Evolutionary conservation across 2,888 invertebrate genomes (phyloP).

Genomic region (Shargacucullia verbasci): DNA sequence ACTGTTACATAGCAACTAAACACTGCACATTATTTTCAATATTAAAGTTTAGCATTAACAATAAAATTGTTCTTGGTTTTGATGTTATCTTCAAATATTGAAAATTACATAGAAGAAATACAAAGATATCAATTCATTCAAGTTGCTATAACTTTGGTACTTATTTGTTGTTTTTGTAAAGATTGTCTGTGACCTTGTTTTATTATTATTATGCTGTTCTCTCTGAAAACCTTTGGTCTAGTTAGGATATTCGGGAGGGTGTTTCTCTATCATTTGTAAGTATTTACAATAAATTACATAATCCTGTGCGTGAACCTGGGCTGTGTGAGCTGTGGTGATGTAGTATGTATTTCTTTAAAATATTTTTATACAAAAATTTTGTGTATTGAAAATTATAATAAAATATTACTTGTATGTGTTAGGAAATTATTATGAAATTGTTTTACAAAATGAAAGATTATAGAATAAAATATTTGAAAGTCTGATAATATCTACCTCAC

Average conservation of each 20-base stretch:
- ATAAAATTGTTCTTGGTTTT: conserved; percentile 2
- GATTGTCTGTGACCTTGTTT: conserved; percentile 25
- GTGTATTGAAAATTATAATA: conserved; percentile 57
- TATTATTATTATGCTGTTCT: conserved; percentile 52
- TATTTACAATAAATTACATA: conserved; percentile 74
- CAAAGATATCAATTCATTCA: conserved; percentile 7
- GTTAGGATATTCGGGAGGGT: conserved; percentile 78
- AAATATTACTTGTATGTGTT: conserved; percentile 46
- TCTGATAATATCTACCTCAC: conserved; percentile 16
- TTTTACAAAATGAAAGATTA: conserved; percentile 15
- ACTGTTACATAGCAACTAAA: conserved; percentile 15
- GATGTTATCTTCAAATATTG: conserved; percentile 25
- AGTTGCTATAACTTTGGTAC: conserved; percentile 24
- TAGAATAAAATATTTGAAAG: conserved; percentile 10
- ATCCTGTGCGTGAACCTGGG: conserved; percentile 74
- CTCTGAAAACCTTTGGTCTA: conserved; percentile 51
- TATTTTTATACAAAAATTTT: conserved; percentile 71
- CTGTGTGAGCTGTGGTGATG: conserved; percentile 82
- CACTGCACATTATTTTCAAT: conserved; percentile 23
- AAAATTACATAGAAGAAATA: conserved; percentile 30
- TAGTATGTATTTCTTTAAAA: conserved; percentile 85
- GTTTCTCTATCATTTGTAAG: conserved; percentile 83
- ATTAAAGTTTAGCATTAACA: conserved; percentile 7
- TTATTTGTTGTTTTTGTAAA: conserved; percentile 16
- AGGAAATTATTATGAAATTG: conserved; percentile 33